Base-by-base conservation (phyloP, 2,888 invertebrate species). In the Atethmia centrago region DNA sequence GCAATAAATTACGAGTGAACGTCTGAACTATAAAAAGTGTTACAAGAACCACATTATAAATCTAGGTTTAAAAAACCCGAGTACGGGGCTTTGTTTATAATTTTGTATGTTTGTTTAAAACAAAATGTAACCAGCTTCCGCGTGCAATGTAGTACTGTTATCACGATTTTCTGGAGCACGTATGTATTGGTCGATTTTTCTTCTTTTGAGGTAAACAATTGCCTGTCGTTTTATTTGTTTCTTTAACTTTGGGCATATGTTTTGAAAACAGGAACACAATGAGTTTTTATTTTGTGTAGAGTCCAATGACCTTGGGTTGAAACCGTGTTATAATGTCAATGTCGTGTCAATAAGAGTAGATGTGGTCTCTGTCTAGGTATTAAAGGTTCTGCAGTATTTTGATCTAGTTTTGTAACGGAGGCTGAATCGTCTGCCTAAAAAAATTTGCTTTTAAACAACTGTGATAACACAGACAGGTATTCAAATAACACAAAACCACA, bases 41-140 rank as follows among this genome's bases (percentile, higher is more conserved):
- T 77, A 84, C 72, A 70, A 82, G 59, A 78, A 74, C 71, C 74
- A 81, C 71, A 75, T 64, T 81, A 67, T 47, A 73, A 71, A 74
- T 63, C 69, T 77, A 84, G 85, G 72, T 76, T 71, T 58, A 28
- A 36, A 67, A 85, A 73, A 74, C 51, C 77, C 65, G 67, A 79
- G 28, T 82, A 67, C 36, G 55, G 25, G 49, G 62, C 25, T 80
- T 69, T 80, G 71, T 83, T 65, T 66, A 69, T 66, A 36, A 45
- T 70, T 70, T 73, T 36, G 16, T 19, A 28, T 64, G 51, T 80
- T 66, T 78, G 65, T 65, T 72, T 72, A 21, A 55, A 63, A 66
- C 42, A 31, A 62, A 73, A 66, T 58, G 47, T 42, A 63, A 79
- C 42, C 49, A 66, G 25, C 63, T 80, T 80, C 83, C 79, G 69